phyloP scores from a whole-genome alignment of 1,140 invertebrate genomes.

The Vanessa tameamea region DNA sequence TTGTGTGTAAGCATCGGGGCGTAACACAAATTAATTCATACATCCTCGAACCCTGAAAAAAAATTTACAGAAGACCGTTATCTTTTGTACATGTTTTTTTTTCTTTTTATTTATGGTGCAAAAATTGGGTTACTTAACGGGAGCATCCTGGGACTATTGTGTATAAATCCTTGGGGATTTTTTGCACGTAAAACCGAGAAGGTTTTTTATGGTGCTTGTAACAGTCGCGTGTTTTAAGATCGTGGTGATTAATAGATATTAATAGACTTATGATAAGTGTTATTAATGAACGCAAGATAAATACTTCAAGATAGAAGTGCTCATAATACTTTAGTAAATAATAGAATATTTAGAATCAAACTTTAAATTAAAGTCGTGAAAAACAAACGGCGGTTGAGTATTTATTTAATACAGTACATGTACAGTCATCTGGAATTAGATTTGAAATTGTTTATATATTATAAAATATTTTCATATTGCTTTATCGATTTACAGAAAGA shows the following conservation, averaged over 20 bases:
- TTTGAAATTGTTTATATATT: too few species aligned
- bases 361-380: too few species aligned
- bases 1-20: conserved; percentile 75
- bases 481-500: too few species aligned
- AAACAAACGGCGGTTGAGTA: too few species aligned
- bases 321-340: too few species aligned
- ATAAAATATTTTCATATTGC: too few species aligned
- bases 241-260: conserved; percentile 54
- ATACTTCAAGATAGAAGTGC: too few species aligned
- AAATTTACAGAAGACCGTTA: conserved; percentile 64
- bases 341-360: too few species aligned
- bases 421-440: too few species aligned
- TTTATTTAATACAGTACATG: too few species aligned
- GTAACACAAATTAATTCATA: conserved; percentile 78
- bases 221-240: conserved; percentile 37
- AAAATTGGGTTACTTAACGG: conserved; percentile 80
- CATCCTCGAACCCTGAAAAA: conserved; percentile 51
- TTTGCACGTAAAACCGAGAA: conserved; percentile 34
- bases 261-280: conserved; percentile 53
- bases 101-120: conserved; percentile 75
- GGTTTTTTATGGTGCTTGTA: conserved; percentile 33
- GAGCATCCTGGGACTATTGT: conserved; percentile 62
- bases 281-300: conserved; percentile 45
- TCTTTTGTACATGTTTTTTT: conserved; percentile 62
- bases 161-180: conserved; percentile 45